These are phyloP conservation scores for Ametastegia equiseti DNA, from an alignment of 2,888 invertebrate species.

Conservation along the genomic window DNA sequence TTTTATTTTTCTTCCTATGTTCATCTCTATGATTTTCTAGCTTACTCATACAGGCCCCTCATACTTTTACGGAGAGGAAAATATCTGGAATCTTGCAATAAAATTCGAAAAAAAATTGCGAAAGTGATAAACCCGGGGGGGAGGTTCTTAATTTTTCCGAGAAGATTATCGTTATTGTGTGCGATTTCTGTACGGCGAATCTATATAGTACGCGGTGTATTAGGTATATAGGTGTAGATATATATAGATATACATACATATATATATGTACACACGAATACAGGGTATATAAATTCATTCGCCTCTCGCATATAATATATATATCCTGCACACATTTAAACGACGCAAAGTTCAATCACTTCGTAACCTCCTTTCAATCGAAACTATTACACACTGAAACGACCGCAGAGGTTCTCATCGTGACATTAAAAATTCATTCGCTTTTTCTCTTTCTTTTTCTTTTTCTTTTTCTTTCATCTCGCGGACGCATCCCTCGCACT, in stretches of 20 bases:
- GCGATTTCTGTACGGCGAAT: not conserved
- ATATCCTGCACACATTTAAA: constrained; percentile 63
- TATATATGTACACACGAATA: not conserved
- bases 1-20: too few relatives aligned
- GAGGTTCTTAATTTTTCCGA: too few relatives aligned
- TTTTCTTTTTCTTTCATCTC: constrained; percentile 31
- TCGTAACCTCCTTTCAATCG: constrained; percentile 76
- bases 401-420: constrained; percentile 70
- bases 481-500: too few relatives aligned
- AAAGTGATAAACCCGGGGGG: too few relatives aligned
- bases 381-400: constrained; percentile 74
- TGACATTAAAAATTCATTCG: not conserved
- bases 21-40: too few relatives aligned
- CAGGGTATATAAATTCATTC: not conserved
- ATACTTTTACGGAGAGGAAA: too few relatives aligned
- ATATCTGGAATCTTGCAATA: too few relatives aligned
- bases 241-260: not conserved
- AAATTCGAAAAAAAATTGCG: too few relatives aligned
- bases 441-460: constrained; percentile 36
- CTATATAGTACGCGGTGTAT: not conserved
- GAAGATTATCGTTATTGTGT: not conserved
- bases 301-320: not conserved
- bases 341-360: constrained; percentile 74
- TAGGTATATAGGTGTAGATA: not conserved
- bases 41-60: too few relatives aligned